Evolutionary conservation across 2,888 invertebrate species (phyloP).

Genomic region (Chironomus riparius): DNA sequence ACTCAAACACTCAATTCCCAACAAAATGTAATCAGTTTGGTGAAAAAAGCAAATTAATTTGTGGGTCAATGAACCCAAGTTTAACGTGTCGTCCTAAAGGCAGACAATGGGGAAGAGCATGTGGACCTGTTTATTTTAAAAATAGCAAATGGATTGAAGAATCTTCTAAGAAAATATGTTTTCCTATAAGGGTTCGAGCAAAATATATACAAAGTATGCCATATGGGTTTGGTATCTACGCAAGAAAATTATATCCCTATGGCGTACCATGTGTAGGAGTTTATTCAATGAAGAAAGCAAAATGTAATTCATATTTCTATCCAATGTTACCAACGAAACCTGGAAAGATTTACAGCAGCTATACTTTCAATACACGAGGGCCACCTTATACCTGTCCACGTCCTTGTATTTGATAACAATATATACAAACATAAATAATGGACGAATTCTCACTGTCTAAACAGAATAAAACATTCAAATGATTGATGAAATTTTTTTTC

Average conservation of each 20-base stretch:
- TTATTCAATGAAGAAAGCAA: neutral
- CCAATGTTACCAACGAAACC: slow-evolving; percentile 16
- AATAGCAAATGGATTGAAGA: neutral
- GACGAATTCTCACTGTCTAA: neutral
- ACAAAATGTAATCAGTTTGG: slow-evolving; percentile 13
- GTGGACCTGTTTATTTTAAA: neutral
- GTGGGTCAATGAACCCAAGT: slow-evolving; percentile 1
- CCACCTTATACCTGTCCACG: slow-evolving; percentile 14
- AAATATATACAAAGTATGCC: neutral
- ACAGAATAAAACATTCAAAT: neutral
- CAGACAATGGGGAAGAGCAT: slow-evolving; percentile 14
- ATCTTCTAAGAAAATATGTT: neutral
- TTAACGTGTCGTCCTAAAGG: slow-evolving; percentile 14
- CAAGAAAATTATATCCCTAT: slow-evolving; percentile 13
- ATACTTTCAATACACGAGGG: slow-evolving; percentile 16
- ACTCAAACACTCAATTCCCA: neutral
- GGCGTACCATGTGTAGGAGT: slow-evolving; percentile 1
- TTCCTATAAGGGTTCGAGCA: neutral
- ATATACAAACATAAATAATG: neutral
- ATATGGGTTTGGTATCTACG: slow-evolving; percentile 20
- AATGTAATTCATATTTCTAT: slow-evolving; percentile 5
- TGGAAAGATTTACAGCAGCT: slow-evolving; percentile 8
- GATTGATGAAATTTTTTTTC: neutral
- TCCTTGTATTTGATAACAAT: neutral
- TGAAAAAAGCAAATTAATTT: neutral